Percentiles rank a stretch among this genome's conserved stretches.
phyloP scores from a whole-genome alignment of 2,797 vertebrate species.

The Micropoecilia bifurca region DNA sequence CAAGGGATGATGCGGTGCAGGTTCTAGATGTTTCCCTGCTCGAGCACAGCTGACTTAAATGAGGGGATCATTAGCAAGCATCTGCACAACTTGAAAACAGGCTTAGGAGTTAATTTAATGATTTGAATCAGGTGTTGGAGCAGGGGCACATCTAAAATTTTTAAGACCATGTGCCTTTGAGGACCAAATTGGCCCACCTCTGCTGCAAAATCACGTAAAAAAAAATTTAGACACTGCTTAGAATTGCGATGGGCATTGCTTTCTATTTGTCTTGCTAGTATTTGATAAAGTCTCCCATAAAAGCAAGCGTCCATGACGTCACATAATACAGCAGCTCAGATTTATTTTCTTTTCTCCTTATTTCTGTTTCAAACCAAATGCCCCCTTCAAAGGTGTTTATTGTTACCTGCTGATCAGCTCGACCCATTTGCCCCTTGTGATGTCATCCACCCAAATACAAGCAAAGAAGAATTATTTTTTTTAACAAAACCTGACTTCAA shows the following conservation, averaged over 20 bases:
- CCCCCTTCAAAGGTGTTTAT: not conserved
- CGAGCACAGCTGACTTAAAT: not conserved
- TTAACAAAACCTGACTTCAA: not conserved
- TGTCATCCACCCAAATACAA: not conserved
- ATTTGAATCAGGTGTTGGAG: conserved; percentile 7
- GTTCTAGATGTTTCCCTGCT: not conserved
- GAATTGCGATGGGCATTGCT: not conserved
- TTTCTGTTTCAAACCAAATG: not conserved
- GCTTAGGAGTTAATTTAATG: not conserved
- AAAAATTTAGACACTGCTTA: not conserved
- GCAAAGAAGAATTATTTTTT: not conserved
- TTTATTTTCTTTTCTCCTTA: not conserved
- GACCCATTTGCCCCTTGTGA: not conserved
- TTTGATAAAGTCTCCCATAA: not conserved
- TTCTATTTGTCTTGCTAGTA: not conserved
- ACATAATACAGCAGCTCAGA: not conserved
- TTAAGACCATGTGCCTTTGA: not conserved
- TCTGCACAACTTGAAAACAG: not conserved
- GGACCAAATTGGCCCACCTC: not conserved
- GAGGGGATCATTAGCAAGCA: conserved; percentile 14
- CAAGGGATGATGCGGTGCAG: not conserved
- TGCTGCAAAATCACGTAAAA: not conserved
- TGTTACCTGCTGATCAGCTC: not conserved
- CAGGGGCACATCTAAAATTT: not conserved
- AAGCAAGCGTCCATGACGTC: not conserved